Base-by-base conservation (phyloP, 2,113 vertebrate genomes). In the Cryptoleucopteryx plumbea region DNA sequence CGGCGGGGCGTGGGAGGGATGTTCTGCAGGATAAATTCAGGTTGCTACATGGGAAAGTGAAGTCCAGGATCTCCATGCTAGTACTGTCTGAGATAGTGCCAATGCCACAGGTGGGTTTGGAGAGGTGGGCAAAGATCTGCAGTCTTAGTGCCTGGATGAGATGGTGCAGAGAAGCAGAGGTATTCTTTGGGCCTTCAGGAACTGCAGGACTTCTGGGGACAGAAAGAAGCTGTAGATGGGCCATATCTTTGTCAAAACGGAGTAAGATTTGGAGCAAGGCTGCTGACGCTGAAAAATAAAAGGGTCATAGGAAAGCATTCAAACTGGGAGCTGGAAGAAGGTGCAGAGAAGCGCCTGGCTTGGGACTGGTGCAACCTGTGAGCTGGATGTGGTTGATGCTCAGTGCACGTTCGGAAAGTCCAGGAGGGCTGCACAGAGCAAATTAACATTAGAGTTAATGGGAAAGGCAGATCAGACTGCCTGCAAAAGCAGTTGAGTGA, bases 1-100 rank as follows among this genome's bases (percentile, higher is more conserved):
- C 0, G 2, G 11, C 9, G 32, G 17, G 77, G 36, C 2, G 0
- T 36, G 65, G 36, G 52, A 56, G 38, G 19, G 26, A 23, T n/a
- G 47, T 67, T 67, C 74, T 86, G 10, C 48, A 62, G 70, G 31
- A 85, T 47, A 38, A 78, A 67, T 77, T 52, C 52, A 62, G 47
- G 32, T 75, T 66, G 40, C 68, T 88, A 3, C 36, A 8, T 14
- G 29, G n/a, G 52, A 71, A 67, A 61, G 40, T 45, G 68, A 66
- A 62, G 74, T 85, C 29, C 80, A 42, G 29, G 19, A 52, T 82
- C 38, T 91, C 91, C 78, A 50, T 75, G 59, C 52, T 50, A 62
- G 70, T 32, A 66, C 52, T 68, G 11, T 63, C 82, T 82, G 34
- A 50, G 48, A 14, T 26, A 72, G 31, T 65, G 32, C 38, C 21